Evolutionary conservation across 2,797 vertebrate species (phyloP).

Genomic region (Lacerta bilineata): DNA sequence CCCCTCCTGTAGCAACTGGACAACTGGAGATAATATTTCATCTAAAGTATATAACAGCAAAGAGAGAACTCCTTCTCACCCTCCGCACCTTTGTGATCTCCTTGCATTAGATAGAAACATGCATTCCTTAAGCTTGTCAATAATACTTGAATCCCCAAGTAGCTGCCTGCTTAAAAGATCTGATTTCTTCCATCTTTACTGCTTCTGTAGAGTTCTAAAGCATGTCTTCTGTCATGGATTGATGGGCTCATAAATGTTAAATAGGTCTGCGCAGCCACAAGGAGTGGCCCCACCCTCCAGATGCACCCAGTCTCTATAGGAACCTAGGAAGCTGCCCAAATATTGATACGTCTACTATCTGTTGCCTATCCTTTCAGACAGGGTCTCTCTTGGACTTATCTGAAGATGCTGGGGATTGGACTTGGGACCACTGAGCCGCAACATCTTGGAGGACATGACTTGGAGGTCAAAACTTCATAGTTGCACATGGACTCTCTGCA

Average conservation of each 20-base stretch:
- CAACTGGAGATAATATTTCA: neutral
- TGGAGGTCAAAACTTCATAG: too few species aligned
- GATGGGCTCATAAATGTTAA: neutral
- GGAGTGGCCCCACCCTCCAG: neutral
- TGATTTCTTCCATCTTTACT: neutral
- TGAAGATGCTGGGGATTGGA: too few species aligned
- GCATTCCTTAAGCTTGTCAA: neutral
- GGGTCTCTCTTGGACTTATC: too few species aligned
- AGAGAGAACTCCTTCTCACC: neutral
- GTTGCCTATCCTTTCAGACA: too few species aligned
- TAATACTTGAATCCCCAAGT: neutral
- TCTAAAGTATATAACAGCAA: neutral
- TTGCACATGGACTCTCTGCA: too few species aligned
- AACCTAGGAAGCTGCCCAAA: too few species aligned
- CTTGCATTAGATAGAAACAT: neutral
- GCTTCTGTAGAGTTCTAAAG: neutral
- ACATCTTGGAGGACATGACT: too few species aligned
- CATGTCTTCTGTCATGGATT: too few species aligned
- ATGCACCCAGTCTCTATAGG: neutral
- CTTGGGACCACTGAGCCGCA: too few species aligned
- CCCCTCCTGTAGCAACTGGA: neutral
- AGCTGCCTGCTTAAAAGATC: neutral
- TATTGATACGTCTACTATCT: too few species aligned
- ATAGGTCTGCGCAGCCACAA: neutral
- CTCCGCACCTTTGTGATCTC: neutral